Conservation (phyloP, 2,113 vertebrate species). For the Centropristis striata region DNA sequence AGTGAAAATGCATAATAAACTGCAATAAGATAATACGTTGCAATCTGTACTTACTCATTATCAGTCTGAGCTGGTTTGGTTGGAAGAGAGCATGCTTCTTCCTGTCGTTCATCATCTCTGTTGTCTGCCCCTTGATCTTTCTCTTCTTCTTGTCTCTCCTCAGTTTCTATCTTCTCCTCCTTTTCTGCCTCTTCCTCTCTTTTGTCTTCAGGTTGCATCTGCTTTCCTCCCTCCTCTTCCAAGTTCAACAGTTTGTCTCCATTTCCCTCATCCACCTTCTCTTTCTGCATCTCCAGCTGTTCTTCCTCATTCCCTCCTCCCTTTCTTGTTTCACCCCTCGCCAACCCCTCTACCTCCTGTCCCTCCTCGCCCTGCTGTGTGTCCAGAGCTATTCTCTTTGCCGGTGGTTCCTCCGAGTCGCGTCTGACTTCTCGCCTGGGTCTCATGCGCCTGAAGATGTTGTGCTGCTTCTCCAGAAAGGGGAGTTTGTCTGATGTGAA, state of each 20-base stretch:
- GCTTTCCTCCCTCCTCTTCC: background rate
- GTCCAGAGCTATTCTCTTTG: constrained; percentile 25
- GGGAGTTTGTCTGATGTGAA: background rate
- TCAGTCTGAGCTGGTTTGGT: background rate
- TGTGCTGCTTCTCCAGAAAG: constrained; percentile 24
- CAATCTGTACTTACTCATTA: constrained; percentile 54
- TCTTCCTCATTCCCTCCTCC: background rate
- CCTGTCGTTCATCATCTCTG: accelerated
- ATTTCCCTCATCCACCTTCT: background rate
- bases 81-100: background rate
- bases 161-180: background rate
- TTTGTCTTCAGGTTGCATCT: background rate
- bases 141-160: background rate
- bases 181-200: background rate
- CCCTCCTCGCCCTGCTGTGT: background rate
- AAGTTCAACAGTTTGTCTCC: background rate
- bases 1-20: background rate
- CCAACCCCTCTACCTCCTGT: background rate
- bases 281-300: background rate
- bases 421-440: background rate
- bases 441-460: constrained; percentile 62
- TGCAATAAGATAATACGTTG: accelerated
- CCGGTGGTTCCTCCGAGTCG: constrained; percentile 18
- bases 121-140: background rate
- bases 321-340: accelerated